These are phyloP conservation scores for Xestoiulus laeticollis DNA, from an alignment of 2,888 invertebrate species.

Conservation along the genomic window DNA sequence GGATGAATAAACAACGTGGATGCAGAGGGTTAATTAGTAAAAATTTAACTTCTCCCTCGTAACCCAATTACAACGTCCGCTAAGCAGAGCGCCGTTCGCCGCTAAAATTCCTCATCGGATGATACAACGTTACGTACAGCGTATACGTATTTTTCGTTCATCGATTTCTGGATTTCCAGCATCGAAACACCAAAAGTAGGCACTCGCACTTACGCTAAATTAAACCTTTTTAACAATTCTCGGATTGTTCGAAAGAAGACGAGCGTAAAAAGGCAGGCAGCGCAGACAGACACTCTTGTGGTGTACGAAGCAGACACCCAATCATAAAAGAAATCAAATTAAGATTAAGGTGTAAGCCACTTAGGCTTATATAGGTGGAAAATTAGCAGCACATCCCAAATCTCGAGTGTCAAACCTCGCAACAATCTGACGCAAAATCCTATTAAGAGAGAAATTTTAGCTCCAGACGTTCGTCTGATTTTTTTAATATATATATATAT, in stretches of 20 bases:
- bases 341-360: not conserved
- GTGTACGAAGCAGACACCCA: not conserved
- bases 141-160: not conserved
- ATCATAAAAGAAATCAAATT: conserved; percentile 29
- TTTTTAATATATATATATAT: too few relatives aligned
- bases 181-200: not conserved
- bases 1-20: too few relatives aligned
- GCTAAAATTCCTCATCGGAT: too few relatives aligned
- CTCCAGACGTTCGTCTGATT: not conserved
- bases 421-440: not conserved
- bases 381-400: not conserved
- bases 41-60: not conserved
- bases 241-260: not conserved
- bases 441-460: not conserved
- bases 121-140: too few relatives aligned
- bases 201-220: not conserved
- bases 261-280: not conserved
- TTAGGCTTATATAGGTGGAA: not conserved
- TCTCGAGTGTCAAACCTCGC: not conserved
- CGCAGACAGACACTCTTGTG: too few relatives aligned
- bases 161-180: not conserved
- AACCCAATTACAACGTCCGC: not conserved
- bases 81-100: not conserved
- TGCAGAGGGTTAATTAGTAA: not conserved
- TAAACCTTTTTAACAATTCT: conserved; percentile 28